These are phyloP conservation scores for Xenopus tropicalis DNA, from an alignment of 2,113 vertebrate genomes.

Conservation along the genomic window UCB_Xtro_10.0 CM004451.2:63598501-63599000, in stretches of 20 bases:
- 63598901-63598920: no score
- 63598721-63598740: background rate
- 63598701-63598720: background rate
- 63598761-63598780: background rate
- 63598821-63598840: no score
- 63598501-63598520: constrained; percentile 38
- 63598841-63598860: no score
- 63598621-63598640: no score
- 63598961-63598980: no score
- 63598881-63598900: no score
- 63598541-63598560: constrained; percentile 5
- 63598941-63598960: no score
- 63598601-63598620: no score
- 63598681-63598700: background rate
- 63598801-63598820: background rate
- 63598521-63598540: constrained; percentile 35
- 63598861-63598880: background rate
- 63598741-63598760: background rate
- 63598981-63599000: no score
- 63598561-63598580: no score
- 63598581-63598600: no score
- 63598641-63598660: background rate
- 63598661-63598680: background rate
- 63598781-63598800: background rate
- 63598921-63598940: no score